Conservation (phyloP, 2,113 vertebrate species). For the Hippocampus comes region DNA sequence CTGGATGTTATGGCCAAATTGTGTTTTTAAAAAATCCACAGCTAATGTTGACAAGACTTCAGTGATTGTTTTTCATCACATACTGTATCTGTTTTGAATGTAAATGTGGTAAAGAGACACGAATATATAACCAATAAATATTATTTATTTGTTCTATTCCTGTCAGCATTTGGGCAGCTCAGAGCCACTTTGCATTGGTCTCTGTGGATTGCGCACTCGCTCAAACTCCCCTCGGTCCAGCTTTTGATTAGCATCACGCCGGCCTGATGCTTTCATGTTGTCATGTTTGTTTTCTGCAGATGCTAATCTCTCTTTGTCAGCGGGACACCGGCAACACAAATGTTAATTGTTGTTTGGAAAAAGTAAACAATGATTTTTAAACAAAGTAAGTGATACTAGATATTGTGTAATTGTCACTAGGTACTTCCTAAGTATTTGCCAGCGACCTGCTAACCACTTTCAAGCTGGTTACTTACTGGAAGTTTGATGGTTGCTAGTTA, state of each 20-base stretch:
- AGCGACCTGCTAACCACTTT: background rate
- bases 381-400: background rate
- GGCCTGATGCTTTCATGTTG: background rate
- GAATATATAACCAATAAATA: too few relatives aligned
- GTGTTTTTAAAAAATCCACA: background rate
- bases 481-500: background rate
- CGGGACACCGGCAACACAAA: background rate
- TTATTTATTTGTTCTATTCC: background rate
- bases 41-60: background rate
- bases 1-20: background rate
- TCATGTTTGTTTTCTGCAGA: conserved; percentile 4
- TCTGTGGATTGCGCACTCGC: background rate
- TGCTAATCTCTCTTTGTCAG: conserved; percentile 1
- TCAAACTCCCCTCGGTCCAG: background rate
- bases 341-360: background rate
- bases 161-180: background rate
- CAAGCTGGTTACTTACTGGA: background rate
- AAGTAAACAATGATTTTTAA: background rate
- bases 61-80: background rate
- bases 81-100: background rate
- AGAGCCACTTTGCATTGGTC: conserved; percentile 1
- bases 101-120: background rate
- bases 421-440: background rate
- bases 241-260: conserved; percentile 2
- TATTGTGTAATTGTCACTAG: background rate